Evolutionary conservation across 2,797 vertebrate genomes (phyloP).

Genomic region (Oreonectes daqikongensis): DNA sequence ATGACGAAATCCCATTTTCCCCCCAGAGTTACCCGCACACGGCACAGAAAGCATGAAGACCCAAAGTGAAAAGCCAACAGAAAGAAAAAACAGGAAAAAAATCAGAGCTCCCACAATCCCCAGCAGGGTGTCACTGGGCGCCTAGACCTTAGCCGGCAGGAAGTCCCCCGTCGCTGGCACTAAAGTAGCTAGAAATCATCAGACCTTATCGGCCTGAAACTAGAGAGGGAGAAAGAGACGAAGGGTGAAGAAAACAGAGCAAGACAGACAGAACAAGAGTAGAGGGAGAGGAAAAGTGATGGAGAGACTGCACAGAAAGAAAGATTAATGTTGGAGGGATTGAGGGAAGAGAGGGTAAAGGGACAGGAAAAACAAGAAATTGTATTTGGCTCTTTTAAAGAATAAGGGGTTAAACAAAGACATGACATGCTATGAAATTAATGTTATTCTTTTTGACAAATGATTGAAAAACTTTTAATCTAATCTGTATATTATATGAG

Average conservation of each 20-base stretch:
- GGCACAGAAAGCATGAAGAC: conserved; percentile 22
- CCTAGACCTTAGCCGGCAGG: conserved; percentile 71
- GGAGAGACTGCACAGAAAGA: conserved; percentile 39
- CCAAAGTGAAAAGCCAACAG: conserved; percentile 8
- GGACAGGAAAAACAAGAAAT: conserved; percentile 10
- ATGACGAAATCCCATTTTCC: conserved; percentile 15
- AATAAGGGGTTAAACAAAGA: too few relatives aligned
- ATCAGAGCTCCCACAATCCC: conserved; percentile 51
- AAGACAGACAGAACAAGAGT: neutral
- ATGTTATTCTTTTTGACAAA: too few relatives aligned
- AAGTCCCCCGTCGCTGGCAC: conserved; percentile 72
- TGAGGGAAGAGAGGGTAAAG: neutral
- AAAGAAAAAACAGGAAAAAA: neutral
- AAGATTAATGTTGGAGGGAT: conserved; percentile 38
- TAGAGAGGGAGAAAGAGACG: conserved; percentile 27
- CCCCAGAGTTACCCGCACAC: conserved; percentile 21
- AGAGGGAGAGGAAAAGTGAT: conserved; percentile 29
- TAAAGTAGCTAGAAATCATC: conserved; percentile 81
- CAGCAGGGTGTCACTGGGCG: conserved; percentile 51
- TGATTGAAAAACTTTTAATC: too few relatives aligned
- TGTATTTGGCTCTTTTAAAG: neutral
- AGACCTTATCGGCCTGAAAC: conserved; percentile 73
- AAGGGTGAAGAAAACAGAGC: neutral
- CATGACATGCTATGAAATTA: too few relatives aligned
- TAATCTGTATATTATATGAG: too few relatives aligned